Conservation (phyloP, 35 echinoderm and acorn worm species). For the Chiridota heheva region DNA sequence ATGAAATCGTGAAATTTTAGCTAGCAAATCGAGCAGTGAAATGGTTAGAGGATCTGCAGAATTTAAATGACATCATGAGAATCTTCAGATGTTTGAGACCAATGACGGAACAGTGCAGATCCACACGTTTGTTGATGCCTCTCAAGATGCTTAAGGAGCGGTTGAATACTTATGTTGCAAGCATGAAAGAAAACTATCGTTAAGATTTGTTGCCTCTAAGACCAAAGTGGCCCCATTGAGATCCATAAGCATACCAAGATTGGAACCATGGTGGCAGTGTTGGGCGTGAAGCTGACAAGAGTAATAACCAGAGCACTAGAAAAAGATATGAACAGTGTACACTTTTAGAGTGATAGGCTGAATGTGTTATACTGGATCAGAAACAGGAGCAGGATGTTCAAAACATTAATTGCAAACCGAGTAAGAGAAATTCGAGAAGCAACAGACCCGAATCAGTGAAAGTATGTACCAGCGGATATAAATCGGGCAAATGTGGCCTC, state of each 20-base stretch:
- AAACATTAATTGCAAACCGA: neutral
- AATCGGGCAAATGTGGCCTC: neutral
- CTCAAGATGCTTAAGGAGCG: slow-evolving; percentile 1
- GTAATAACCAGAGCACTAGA: neutral
- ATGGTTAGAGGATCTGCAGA: neutral
- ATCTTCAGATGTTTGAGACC: neutral
- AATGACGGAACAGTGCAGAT: neutral
- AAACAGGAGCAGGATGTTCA: neutral
- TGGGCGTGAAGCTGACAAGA: neutral
- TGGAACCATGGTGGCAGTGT: slow-evolving; percentile 1
- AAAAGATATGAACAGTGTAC: neutral
- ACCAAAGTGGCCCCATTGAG: neutral
- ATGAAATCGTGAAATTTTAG: neutral
- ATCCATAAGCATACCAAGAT: neutral
- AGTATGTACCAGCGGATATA: neutral
- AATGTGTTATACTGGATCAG: slow-evolving; percentile 12
- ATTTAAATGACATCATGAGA: neutral
- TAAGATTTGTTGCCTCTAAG: neutral
- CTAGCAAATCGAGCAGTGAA: neutral
- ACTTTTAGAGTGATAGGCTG: neutral
- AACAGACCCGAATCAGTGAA: slow-evolving; percentile 16
- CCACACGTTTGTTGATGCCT: slow-evolving; percentile 12
- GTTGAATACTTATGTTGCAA: neutral
- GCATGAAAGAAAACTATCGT: no score
- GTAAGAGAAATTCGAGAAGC: neutral